phyloP scores from a whole-genome alignment of 2,797 vertebrate species.

The Crossoptilon crossoptilon region DNA sequence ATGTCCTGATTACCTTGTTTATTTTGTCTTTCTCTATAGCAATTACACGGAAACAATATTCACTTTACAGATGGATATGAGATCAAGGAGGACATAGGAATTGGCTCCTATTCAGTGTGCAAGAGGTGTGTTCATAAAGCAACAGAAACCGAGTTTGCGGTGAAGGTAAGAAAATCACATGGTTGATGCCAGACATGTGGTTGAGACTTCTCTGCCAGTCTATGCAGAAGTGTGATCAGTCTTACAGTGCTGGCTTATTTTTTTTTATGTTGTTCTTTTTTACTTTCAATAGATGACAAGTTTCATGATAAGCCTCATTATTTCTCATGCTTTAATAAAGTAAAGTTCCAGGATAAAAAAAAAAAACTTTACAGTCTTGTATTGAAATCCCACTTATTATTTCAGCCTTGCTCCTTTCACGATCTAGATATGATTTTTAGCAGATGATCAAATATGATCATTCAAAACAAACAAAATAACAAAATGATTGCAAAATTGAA shows the following conservation, averaged over 20 bases:
- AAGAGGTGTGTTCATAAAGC: conserved; percentile 92
- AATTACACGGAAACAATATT: conserved; percentile 90
- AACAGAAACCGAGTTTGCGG: conserved; percentile 92
- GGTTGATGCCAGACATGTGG: neutral
- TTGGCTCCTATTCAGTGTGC: conserved; percentile 88
- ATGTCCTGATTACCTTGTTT: neutral
- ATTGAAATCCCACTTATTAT: neutral
- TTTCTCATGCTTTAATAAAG: neutral
- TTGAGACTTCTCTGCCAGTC: neutral
- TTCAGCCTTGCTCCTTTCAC: neutral
- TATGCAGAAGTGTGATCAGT: neutral
- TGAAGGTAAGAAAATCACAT: conserved; percentile 87
- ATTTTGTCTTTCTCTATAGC: conserved; percentile 77
- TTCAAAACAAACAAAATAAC: neutral
- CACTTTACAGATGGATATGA: conserved; percentile 93
- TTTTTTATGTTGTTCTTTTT: neutral
- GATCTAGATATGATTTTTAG: neutral
- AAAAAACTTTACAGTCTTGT: neutral
- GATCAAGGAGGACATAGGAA: conserved; percentile 91
- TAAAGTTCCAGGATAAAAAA: neutral
- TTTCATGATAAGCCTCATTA: neutral
- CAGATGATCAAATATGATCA: neutral
- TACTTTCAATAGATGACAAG: neutral
- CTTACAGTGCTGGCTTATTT: neutral
- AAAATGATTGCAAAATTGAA: neutral